Evolutionary conservation across 30 jellyfish, hydroid and myxozoan species (phyloP), one percentile per base, ranked within the genome.

Genomic region (Cassiopea xamachana): DNA sequence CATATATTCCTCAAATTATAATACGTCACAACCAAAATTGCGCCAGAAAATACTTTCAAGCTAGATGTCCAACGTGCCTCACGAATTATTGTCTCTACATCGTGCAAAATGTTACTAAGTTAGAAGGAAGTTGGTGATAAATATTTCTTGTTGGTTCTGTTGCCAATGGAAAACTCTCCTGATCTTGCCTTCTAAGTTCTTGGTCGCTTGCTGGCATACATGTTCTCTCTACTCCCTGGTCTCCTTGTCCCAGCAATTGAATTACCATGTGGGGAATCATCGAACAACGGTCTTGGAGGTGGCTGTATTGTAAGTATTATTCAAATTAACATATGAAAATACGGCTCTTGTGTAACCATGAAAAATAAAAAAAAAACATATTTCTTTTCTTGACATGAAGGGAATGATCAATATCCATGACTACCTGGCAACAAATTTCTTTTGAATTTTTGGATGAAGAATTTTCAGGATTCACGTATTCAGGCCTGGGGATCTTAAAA

Each of bases 211-310:
- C 72, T 82, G 83, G 12, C n/a, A 82, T 82, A 9, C 62, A 55
- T 9, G 78, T 39, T 48, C 84, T 84, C 92, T 59, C 85, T 62
- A 69, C 59, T 84, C 18, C 77, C 84, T 19, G 92, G 85, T 73
- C 92, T 84, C 72, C 92, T 84, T 59, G 71, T 51, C 39, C 92
- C 92, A 19, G 92, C 49, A 60, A 73, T 43, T 47, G 77, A 6
- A 15, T 46, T 70, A n/a, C 92, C 92, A 46, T 60, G 92, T 46
- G 83, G 59, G 19, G 69, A 77, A 60, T 80, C 79, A 55, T 84
- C 92, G 8, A 84, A 60, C 80, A 84, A n/a, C 19, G 92, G 92
- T 84, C 92, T 84, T 84, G 83, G 92, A 16, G 85, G 92, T 78
- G 71, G 76, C 72, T 78, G 77, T 48, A 69, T 84, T 48, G 73